phyloP scores from a whole-genome alignment of 2,797 vertebrate species.

The Sarcophilus harrisii region DNA sequence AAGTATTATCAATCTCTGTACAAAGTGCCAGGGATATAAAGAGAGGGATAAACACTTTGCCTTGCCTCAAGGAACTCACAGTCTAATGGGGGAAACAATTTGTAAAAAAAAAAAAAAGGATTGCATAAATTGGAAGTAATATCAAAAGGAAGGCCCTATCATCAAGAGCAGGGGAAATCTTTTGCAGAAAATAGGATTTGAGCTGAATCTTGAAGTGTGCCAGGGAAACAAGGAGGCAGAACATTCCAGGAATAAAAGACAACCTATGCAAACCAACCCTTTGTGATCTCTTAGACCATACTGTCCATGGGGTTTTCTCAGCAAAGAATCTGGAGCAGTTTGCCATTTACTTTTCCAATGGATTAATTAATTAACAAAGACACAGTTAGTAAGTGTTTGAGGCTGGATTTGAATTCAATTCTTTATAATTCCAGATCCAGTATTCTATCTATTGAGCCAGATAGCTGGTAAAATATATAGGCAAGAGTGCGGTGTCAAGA shows the following conservation, averaged over 20 bases:
- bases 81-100: not conserved
- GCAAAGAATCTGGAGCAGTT: no score
- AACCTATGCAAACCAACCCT: not conserved
- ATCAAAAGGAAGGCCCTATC: not conserved
- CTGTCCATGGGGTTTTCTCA: no score
- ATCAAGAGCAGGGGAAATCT: not conserved
- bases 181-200: not conserved
- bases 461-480: no score
- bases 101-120: not conserved
- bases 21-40: not conserved
- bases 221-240: not conserved
- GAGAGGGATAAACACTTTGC: not conserved
- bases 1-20: no score
- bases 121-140: not conserved
- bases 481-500: no score
- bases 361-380: no score
- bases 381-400: no score
- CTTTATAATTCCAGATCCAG: no score
- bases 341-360: no score
- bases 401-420: no score
- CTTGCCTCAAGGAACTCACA: not conserved
- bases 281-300: no score
- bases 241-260: not conserved
- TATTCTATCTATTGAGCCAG: no score
- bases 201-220: not conserved